These are phyloP conservation scores for Sebastes glaucus DNA, from an alignment of 2,797 vertebrate genomes.

Conservation along the genomic window DNA sequence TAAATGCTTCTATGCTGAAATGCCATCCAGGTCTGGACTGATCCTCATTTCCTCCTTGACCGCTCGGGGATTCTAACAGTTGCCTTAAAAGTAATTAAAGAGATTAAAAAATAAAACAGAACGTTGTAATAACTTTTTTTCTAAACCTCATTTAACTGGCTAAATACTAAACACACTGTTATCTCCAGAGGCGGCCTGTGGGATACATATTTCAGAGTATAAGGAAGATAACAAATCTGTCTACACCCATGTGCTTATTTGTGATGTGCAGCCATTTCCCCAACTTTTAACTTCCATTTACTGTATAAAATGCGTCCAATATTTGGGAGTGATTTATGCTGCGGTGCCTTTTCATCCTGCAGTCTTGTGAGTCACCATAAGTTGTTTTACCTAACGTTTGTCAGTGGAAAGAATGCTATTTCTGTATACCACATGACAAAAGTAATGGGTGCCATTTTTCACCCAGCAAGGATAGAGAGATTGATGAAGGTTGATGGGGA, in stretches of 20 bases:
- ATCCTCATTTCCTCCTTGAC: too few species aligned
- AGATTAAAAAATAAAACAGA: background rate
- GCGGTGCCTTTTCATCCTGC: background rate
- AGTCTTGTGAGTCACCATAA: slow-evolving; percentile 40
- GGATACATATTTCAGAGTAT: slow-evolving; percentile 15
- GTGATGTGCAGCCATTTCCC: slow-evolving; percentile 1
- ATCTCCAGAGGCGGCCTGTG: background rate
- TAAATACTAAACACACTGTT: background rate
- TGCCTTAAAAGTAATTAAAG: background rate
- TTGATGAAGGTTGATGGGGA: slow-evolving; percentile 71
- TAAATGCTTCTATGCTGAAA: too few species aligned
- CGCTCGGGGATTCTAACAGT: too few species aligned
- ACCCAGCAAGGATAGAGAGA: slow-evolving; percentile 64
- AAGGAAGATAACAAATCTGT: background rate
- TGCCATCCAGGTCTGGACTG: too few species aligned
- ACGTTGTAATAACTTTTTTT: background rate
- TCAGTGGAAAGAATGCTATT: slow-evolving; percentile 61
- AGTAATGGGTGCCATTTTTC: slow-evolving; percentile 73
- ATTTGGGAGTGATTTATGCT: slow-evolving; percentile 49
- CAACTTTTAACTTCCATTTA: slow-evolving; percentile 24
- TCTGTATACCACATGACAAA: slow-evolving; percentile 65
- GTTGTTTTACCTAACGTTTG: slow-evolving; percentile 62
- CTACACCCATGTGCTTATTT: slow-evolving; percentile 14
- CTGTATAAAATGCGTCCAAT: slow-evolving; percentile 30
- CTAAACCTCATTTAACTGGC: background rate